These are phyloP conservation scores for Leucoptera coffeella DNA, from an alignment of 2,888 invertebrate species.

Conservation along the genomic window DNA sequence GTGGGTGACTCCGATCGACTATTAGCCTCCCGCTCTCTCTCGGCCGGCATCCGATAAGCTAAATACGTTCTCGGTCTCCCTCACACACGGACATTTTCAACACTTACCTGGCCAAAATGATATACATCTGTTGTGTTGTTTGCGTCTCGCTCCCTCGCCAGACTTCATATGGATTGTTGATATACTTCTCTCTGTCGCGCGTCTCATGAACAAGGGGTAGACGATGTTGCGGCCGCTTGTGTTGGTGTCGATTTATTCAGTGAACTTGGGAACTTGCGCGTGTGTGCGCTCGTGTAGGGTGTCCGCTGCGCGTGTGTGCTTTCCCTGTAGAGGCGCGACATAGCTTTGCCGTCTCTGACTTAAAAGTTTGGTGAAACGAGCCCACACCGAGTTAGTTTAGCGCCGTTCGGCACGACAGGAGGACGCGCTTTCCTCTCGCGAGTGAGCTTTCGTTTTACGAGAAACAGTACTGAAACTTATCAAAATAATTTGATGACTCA, in stretches of 20 bases:
- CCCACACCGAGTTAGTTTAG: constrained; percentile 35
- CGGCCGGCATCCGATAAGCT: constrained; percentile 42
- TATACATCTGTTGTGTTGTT: constrained; percentile 48
- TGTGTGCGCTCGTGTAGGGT: constrained; percentile 51
- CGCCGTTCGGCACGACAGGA: constrained; percentile 40
- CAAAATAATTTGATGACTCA: not conserved
- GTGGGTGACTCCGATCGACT: constrained; percentile 48
- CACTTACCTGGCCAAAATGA: constrained; percentile 52
- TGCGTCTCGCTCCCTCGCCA: constrained; percentile 24
- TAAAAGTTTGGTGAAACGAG: constrained; percentile 30
- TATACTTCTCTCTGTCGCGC: constrained; percentile 33
- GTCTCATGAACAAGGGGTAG: constrained; percentile 48
- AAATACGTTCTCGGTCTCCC: constrained; percentile 38
- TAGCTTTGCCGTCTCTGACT: constrained; percentile 54
- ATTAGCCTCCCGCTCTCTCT: constrained; percentile 37
- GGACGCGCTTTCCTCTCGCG: too few species aligned
- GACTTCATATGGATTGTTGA: constrained; percentile 37
- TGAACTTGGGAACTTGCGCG: constrained; percentile 48
- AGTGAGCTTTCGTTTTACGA: constrained; percentile 25
- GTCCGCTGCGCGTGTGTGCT: constrained; percentile 33
- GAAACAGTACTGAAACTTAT: constrained; percentile 30
- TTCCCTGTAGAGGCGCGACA: constrained; percentile 51
- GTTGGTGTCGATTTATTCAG: constrained; percentile 53
- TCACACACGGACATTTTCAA: constrained; percentile 47
- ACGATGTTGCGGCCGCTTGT: constrained; percentile 41